phyloP scores from a whole-genome alignment of 2,797 vertebrate genomes.

The Tapirus indicus region DNA sequence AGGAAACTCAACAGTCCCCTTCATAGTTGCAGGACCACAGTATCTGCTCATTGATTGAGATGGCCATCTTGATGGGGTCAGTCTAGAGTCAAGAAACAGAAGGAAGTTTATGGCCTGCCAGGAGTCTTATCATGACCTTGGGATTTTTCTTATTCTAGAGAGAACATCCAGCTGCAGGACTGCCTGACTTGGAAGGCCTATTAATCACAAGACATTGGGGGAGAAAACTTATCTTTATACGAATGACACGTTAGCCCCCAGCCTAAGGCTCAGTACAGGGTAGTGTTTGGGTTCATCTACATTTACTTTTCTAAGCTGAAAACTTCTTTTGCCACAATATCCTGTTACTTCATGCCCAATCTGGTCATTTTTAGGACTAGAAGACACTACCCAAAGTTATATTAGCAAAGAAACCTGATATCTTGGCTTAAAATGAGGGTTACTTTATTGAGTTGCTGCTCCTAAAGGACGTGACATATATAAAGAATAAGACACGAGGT shows the following conservation, averaged over 20 bases:
- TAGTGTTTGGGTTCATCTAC: background rate
- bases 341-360: background rate
- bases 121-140: background rate
- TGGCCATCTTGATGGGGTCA: background rate
- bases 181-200: background rate
- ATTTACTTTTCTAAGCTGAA: conserved; percentile 6
- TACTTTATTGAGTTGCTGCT: conserved; percentile 83
- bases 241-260: background rate
- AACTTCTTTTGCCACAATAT: background rate
- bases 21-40: background rate
- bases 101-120: background rate
- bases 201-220: background rate
- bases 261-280: background rate
- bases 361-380: background rate
- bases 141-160: background rate
- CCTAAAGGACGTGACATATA: conserved; percentile 68
- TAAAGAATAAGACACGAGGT: conserved; percentile 85
- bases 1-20: background rate
- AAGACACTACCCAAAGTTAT: background rate
- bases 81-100: conserved; percentile 14
- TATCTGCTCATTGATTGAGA: background rate
- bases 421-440: conserved; percentile 52
- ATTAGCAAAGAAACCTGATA: conserved; percentile 22
- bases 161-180: background rate
- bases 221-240: background rate